Base-by-base conservation (phyloP, 2,797 vertebrate species). In the Falco naumanni region DNA sequence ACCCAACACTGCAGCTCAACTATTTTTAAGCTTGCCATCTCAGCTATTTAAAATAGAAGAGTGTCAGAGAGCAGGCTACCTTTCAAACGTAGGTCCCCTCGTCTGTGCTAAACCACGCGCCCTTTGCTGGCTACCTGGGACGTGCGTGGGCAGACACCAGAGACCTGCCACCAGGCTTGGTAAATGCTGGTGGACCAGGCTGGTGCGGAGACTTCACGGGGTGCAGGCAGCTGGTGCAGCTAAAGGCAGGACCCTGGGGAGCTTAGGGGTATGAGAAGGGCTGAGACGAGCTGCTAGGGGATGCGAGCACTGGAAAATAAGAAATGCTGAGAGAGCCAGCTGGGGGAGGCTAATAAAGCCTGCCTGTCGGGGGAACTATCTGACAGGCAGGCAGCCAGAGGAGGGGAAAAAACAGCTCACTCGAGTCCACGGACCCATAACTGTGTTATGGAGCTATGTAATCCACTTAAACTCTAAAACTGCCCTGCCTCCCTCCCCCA, bases 391-490 rank as follows among this genome's bases (percentile, higher is more conserved):
- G 79, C 91, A 96, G 97, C 91, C 94, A 89, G 93, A 90, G 90
- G 78, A 93, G 95, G 83, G 95, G 87, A 75, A 89, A 95, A 94
- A 95, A 50, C 92, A 90, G 91, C 95, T 96, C 94, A 76, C 84
- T 96, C 10, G 11, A 91, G 88, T 93, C 93, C 90, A 69, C 0
- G 0, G 95, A 94, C 90, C 95, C 72, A 83, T 97, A 97, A 97
- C 94, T 97, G 90, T 95, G 93, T 97, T 97, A 96, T 89, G 85
- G 74, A 97, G 85, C 96, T 93, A 92, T 93, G 80, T 97, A 97
- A 97, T 97, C 96, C 90, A 97, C 87, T 97, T 97, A 97, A 93
- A 93, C 82, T 91, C 96, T 96, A 81, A 95, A 96, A 95, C 70
- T 83, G 84, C 87, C 86, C 85, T 89, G 74, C 71, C 53, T 89